Evolutionary conservation across 2,888 invertebrate species (phyloP), one percentile per base, ranked within the genome.

Genomic region (Macrophya annulata): DNA sequence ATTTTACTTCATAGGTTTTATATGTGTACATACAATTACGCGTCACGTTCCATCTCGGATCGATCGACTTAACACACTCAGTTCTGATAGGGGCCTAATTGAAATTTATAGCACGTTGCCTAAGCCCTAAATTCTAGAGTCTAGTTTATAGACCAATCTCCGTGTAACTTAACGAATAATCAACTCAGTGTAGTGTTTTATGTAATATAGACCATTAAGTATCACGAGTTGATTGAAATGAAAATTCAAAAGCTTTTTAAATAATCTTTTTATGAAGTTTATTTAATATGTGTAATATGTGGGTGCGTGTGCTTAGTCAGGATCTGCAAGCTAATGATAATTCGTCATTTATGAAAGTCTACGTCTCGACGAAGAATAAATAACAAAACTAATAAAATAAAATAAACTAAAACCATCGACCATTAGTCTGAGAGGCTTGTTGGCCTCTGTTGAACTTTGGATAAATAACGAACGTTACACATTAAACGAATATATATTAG

Each of bases 371-470:
- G 31, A 77, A 17, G 17, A 77, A 55, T 12, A 51, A 48, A 31
- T n/a, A 55, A 77, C 10, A 76, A 31, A 31, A 31, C 1, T 31
- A 25, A 4, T 25, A 37, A 10, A 71, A 71, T 10, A 71, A 71
- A 25, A 71, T 3, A 72, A 72, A 72, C n/a, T n/a, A n/a, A n/a
- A n/a, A n/a, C n/a, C n/a, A n/a, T 31, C 51, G n/a, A n/a, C 77
- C 45, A 45, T 77, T 55, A 77, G 77, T 77, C 77, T 55, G 51
- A 31, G n/a, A 37, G 51, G 51, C 77, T 77, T 17, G 77, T 77
- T 77, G 77, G 37, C 77, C 77, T 74, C 74, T 25, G 51, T 77
- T 77, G 77, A 55, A 31, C 77, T n/a, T 17, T 17, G 31, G 77
- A 51, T 77, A 51, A 55, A 55, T 37, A 51, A 77, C 37, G 55